phyloP scores from a whole-genome alignment of 2,888 invertebrate species.

The Patella depressa region DNA sequence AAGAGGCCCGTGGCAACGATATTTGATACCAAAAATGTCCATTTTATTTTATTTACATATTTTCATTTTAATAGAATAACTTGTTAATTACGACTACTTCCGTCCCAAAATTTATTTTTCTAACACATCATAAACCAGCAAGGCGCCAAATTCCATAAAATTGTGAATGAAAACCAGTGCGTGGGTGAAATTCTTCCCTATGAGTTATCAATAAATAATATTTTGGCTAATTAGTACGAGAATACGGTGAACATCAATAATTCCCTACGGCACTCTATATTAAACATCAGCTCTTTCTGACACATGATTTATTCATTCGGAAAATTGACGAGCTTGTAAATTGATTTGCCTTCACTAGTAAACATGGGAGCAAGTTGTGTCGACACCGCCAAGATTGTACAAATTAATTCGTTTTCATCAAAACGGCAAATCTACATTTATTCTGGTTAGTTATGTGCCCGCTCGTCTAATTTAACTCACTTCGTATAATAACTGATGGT shows the following conservation, averaged over 20 bases:
- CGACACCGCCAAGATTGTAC: slow-evolving; percentile 6
- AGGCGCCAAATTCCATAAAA: no score
- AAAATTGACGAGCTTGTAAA: slow-evolving; percentile 11
- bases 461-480: background rate
- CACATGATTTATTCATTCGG: slow-evolving; percentile 6
- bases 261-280: background rate
- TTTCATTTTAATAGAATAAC: no score
- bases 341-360: slow-evolving; percentile 11
- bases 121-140: no score
- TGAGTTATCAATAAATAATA: background rate
- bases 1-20: no score
- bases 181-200: no score
- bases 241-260: background rate
- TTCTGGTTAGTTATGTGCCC: background rate
- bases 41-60: no score
- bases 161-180: no score
- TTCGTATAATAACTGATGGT: slow-evolving; percentile 9
- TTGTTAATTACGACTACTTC: no score
- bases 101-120: no score
- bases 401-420: slow-evolving; percentile 8
- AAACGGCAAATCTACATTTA: slow-evolving; percentile 10
- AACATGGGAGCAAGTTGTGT: slow-evolving; percentile 2
- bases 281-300: background rate
- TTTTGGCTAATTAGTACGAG: background rate
- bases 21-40: no score